A percentile compares a stretch with the other conserved stretches of the same genome.
phyloP scores from a whole-genome alignment of 2,113 vertebrate genomes.

The Pelecanoides urinatrix region DNA sequence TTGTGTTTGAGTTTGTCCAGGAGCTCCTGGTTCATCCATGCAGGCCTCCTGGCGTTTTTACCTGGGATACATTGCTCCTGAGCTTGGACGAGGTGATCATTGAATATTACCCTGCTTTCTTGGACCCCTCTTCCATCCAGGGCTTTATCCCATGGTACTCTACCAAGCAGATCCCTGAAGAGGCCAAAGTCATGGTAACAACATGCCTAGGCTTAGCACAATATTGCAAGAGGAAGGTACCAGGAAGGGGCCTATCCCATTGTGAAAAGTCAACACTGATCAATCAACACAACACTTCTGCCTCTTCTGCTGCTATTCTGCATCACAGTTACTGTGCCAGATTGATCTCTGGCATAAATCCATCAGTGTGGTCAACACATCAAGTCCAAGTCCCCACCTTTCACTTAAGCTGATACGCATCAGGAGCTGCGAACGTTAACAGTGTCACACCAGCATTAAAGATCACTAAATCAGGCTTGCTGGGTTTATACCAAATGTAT shows the following conservation, averaged over 20 bases:
- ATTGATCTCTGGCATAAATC: not conserved
- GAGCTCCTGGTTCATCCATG: too few species aligned
- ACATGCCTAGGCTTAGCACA: not conserved
- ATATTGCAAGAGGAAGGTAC: not conserved
- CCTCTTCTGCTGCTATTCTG: not conserved
- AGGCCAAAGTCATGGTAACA: not conserved
- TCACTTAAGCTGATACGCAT: not conserved
- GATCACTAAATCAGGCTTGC: not conserved
- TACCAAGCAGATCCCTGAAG: too few species aligned
- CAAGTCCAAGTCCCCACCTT: not conserved
- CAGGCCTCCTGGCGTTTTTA: too few species aligned
- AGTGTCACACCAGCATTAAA: not conserved
- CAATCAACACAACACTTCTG: not conserved
- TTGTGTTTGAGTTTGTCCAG: too few species aligned
- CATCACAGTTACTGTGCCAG: not conserved
- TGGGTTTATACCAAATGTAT: not conserved
- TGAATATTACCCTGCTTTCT: too few species aligned
- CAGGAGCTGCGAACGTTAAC: not conserved
- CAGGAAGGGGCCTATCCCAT: not conserved
- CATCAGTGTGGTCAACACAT: rapidly evolving
- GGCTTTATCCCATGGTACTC: too few species aligned
- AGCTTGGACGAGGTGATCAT: too few species aligned
- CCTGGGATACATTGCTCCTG: too few species aligned
- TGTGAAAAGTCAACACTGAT: not conserved
- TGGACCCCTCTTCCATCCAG: too few species aligned